Evolutionary conservation across 2,113 vertebrate genomes (phyloP).

Genomic region (Ochotona princeps): DNA sequence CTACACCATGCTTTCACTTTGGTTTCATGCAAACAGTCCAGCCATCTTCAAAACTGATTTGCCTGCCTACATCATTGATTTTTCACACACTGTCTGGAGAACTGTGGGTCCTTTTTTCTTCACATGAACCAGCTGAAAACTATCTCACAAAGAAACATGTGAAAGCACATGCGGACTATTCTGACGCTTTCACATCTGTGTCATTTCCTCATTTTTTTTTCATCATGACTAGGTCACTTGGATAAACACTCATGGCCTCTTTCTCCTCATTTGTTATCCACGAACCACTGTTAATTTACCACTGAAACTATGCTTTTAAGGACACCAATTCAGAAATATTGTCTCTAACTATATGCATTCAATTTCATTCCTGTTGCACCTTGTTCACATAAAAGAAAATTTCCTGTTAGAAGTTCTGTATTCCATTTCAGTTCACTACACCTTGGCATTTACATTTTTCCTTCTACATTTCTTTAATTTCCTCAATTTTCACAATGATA

Average conservation of each 20-base stretch:
- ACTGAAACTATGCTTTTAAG: not conserved
- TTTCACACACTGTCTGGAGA: not conserved
- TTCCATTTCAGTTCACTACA: not conserved
- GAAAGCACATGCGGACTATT: not conserved
- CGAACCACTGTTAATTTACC: not conserved
- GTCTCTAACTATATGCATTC: not conserved
- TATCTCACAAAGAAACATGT: not conserved
- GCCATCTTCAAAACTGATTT: not conserved
- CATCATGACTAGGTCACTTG: not conserved
- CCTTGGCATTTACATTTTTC: not conserved
- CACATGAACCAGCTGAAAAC: not conserved
- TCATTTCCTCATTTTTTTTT: not conserved
- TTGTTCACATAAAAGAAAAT: not conserved
- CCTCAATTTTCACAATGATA: not conserved
- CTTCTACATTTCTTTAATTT: not conserved
- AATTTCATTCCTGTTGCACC: not conserved
- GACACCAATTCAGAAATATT: not conserved
- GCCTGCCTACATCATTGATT: not conserved
- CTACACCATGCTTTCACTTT: not conserved
- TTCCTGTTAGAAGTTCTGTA: not conserved
- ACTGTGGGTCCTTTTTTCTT: not conserved
- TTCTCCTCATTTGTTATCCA: not conserved
- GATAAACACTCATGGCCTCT: not conserved
- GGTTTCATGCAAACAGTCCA: not conserved
- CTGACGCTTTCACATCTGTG: not conserved